Conservation (phyloP, 2,888 invertebrate species). For the Diarsia dahlii region DNA sequence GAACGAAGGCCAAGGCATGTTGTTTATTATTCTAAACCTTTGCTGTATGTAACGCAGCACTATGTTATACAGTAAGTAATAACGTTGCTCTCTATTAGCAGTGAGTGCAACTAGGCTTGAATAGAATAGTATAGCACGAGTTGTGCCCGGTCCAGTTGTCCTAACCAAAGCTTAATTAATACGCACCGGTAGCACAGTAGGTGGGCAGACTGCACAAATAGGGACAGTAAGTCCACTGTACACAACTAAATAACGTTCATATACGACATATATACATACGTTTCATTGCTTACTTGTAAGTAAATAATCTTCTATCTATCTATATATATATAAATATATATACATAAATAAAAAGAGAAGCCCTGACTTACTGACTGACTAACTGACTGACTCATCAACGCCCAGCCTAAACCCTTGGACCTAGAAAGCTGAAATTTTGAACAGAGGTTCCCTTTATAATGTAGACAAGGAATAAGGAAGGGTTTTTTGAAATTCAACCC, state of each 20-base stretch:
- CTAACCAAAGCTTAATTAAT: slow-evolving; percentile 42
- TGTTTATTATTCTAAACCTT: neutral
- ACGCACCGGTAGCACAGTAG: slow-evolving; percentile 24
- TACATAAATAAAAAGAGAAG: too few relatives aligned
- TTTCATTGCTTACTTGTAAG: too few relatives aligned
- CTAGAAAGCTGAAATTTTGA: too few relatives aligned
- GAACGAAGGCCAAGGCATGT: neutral
- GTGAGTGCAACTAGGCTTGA: slow-evolving; percentile 1
- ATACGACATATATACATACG: too few relatives aligned
- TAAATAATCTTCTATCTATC: too few relatives aligned
- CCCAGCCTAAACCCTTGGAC: too few relatives aligned
- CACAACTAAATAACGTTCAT: neutral
- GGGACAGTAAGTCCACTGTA: neutral
- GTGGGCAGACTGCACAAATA: neutral
- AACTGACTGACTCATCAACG: too few relatives aligned
- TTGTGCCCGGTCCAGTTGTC: slow-evolving; percentile 20
- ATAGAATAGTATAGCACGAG: slow-evolving; percentile 8
- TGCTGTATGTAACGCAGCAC: neutral
- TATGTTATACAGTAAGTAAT: neutral
- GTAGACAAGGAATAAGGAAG: too few relatives aligned
- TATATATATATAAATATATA: too few relatives aligned
- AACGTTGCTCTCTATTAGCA: slow-evolving; percentile 3
- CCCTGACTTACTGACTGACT: too few relatives aligned
- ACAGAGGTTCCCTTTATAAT: too few relatives aligned
- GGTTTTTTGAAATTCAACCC: too few relatives aligned